Conservation (phyloP, 2,888 invertebrate species). For the Torymus tubicola region DNA sequence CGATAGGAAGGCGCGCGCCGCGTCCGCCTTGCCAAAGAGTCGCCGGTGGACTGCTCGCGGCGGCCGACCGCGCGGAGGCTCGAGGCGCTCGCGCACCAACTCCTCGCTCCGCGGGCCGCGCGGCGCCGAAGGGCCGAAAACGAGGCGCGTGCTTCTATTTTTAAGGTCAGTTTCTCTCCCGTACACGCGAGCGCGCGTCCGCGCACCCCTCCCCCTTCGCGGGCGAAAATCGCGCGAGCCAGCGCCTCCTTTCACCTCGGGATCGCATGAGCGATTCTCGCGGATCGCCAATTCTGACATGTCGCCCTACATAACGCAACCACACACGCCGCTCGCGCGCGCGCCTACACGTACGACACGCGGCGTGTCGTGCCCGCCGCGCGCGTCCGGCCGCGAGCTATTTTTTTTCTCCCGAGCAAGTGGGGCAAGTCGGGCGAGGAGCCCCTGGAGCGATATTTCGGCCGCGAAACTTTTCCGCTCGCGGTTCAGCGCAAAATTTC, state of each 20-base stretch:
- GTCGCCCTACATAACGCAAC: conserved; percentile 49
- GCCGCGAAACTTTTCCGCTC: conserved; percentile 18
- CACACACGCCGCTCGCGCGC: conserved; percentile 23
- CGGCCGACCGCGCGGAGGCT: not conserved
- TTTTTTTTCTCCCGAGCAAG: conserved; percentile 15
- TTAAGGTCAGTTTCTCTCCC: conserved; percentile 46
- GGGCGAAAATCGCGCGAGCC: not conserved
- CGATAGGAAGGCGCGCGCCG: conserved; percentile 6
- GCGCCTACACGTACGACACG: no score
- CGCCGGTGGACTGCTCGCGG: conserved; percentile 45
- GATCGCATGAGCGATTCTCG: not conserved
- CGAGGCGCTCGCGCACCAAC: not conserved
- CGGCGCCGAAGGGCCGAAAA: conserved; percentile 23
- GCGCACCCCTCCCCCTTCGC: no score
- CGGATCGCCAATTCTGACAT: conserved; percentile 36
- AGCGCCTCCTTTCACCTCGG: conserved; percentile 34
- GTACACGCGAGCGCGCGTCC: no score
- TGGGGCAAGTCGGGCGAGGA: conserved; percentile 11
- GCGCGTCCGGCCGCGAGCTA: conserved; percentile 7
- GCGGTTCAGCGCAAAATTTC: not conserved
- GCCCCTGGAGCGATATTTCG: not conserved
- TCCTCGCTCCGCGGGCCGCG: no score
- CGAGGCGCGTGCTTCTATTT: conserved; percentile 30
- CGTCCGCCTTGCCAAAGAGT: conserved; percentile 43
- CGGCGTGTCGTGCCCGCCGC: not conserved